Evolutionary conservation across 37 sponge, comb jelly and placozoan species (phyloP).

Genomic region (Tethya wilhelma): DNA sequence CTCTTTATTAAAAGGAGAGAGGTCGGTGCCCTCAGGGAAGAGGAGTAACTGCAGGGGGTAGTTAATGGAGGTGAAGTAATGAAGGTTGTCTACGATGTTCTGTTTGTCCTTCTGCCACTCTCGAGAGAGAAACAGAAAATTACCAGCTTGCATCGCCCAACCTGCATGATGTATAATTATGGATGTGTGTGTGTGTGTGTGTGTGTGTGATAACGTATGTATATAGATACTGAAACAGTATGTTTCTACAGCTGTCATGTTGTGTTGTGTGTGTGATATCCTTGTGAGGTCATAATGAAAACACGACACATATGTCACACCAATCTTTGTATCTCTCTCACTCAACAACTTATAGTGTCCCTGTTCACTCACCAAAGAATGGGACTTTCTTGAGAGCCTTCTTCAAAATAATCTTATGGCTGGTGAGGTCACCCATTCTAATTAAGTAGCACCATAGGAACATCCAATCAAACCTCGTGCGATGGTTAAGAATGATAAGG

Average conservation of each 20-base stretch:
- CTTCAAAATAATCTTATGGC: constrained; percentile 79
- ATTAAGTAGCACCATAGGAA: constrained; percentile 80
- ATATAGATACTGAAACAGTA: no score
- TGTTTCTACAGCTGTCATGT: no score
- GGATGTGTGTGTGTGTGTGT: no score
- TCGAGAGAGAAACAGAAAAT: constrained; percentile 81
- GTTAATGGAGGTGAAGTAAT: constrained; percentile 52
- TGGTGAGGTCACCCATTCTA: constrained; percentile 43
- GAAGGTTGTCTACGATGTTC: constrained; percentile 29
- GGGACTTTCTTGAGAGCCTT: constrained; percentile 74
- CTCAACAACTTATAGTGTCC: no score
- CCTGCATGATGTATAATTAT: constrained; percentile 58
- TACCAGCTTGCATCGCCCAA: constrained; percentile 80
- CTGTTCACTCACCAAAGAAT: constrained; percentile 66
- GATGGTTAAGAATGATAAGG: constrained; percentile 90
- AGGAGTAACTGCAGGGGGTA: constrained; percentile 84
- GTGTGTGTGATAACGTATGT: no score
- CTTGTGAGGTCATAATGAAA: no score
- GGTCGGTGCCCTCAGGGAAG: constrained; percentile 97
- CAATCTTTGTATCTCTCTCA: no score
- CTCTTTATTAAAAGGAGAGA: constrained; percentile 54
- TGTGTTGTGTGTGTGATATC: no score
- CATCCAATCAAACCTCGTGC: constrained; percentile 95
- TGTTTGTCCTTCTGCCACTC: constrained; percentile 83
- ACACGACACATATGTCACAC: no score